Evolutionary conservation across 2,113 vertebrate genomes (phyloP), one percentile per base, ranked within the genome.

Genomic region (Caretta caretta): DNA sequence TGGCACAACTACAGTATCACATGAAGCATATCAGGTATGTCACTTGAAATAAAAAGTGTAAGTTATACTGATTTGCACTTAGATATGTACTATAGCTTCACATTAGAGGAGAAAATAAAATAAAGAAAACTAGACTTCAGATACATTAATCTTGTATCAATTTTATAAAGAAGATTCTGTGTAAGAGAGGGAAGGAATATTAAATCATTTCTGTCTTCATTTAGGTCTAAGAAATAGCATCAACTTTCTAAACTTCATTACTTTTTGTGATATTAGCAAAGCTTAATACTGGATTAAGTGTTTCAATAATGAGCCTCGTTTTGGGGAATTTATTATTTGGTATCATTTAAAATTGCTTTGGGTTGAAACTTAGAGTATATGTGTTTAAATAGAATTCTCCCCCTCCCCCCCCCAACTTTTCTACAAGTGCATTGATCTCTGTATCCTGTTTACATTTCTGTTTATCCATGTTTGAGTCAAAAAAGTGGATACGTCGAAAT

Each of bases 1-100:
- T 81, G 98, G 98, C 91, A 94, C 98, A 6, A 96, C 84, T 80
- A 96, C 81, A 49, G 38, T 98, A 50, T 99, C 98, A 29, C 93
- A 96, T 69, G 97, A 99, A 79, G 95, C 97, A 1, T 99, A 99
- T 89, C 99, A 99, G 99, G 99, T 99, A 98, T 48, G 78, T 20
- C 91, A 49, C 20, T 96, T 95, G 2, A 87, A 93, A 2, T 90
- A 84, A 93, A 93, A 92, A 86, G 1, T 5, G 24, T 56, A 84
- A 46, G 24, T 48, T 78, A 1, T 80, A 80, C 5, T 80, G 1
- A 8, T 78, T 91, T 75, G 12, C 62, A 24, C 57, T 48, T 91
- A 72, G 6, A 84, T 4, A 83, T 38, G 19, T 85, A 35, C 0
- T 86, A 3, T 69, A 88, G 5, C 42, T 94, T 82, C 69, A 29